Evolutionary conservation across 1,140 invertebrate genomes (phyloP), one percentile per base, ranked within the genome.

Genomic region (Brachionus angularis): DNA sequence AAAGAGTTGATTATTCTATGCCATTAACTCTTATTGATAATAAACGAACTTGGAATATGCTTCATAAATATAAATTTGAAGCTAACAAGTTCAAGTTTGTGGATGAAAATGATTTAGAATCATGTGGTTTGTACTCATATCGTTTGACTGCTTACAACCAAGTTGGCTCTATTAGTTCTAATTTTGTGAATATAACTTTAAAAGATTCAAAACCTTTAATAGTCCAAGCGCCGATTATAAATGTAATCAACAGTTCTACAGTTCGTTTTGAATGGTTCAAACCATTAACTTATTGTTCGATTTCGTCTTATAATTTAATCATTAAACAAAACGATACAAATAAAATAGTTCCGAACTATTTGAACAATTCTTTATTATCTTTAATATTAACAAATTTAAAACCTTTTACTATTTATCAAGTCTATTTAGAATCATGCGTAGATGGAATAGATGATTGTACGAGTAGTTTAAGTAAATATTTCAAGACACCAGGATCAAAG

Each of bases 71-170:
- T 33, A 50, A 67, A 36, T 67, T 67, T 42, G n/a, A n/a, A 5
- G 25, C n/a, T 34, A 2, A 4, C 5, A 50, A 47, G 25, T 23
- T 25, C 2, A 50, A 49, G 25, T 47, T 67, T 46, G 0, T 67
- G 10, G 62, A 67, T 18, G 42, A 47, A 21, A 67, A 3, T 7
- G 62, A 67, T 18, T 33, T 67, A 16, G 44, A 67, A 27, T 29
- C 62, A 50, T 67, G 62, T 23, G 62, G 62, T 7, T 3, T 47
- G 21, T 67, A 67, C 23, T 47, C 62, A 5, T 67, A 67, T 29
- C 39, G 62, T 25, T 16, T 67, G 7, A 34, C 14, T 23, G 23
- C 42, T 47, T 67, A 25, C 18, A 67, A 67, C 16, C 62, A 67
- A 50, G 5, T 50, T 16, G 47, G 62, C 18, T 47, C 29, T 31